Evolutionary conservation across 2,113 vertebrate genomes (phyloP), one percentile per base, ranked within the genome.

Genomic region (Hippocampus zosterae): DNA sequence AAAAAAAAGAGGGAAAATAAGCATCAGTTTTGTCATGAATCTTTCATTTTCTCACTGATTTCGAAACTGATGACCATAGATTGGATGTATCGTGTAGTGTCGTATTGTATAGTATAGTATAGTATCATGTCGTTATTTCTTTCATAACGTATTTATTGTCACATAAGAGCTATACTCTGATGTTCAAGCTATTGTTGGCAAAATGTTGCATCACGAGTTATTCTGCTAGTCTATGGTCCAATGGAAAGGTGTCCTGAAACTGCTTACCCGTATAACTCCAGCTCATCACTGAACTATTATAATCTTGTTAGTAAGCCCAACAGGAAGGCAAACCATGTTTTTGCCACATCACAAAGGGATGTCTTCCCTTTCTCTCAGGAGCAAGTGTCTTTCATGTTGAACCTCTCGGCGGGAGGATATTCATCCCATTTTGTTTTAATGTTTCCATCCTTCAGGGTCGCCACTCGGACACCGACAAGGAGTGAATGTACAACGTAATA

Each of bases 321-420:
- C 60, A 66, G 72, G 60, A 50, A 72, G 73, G 79, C 73, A 77
- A 74, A 73, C 64, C 55, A 70, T 27, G 21, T 8, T n/a, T n/a
- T 29, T 41, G 19, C 46, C 16, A 10, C 68, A 42, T 79, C 76
- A 11, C 53, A 62, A 52, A 74, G 46, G 70, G 74, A 84, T 72
- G 53, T 21, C 55, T 70, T 70, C 71, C 65, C 59, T 50, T 67
- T 64, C 67, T 41, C 46, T 65, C 10, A 29, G 69, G 46, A 81
- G 80, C 76, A 81, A 79, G 72, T 85, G 83, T 76, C 77, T 80
- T 71, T 82, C 80, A 79, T 70, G 82, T 82, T 81, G 77, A 2
- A 48, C 40, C 66, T 72, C 75, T 82, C 78, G 67, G 64, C 5
- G 7, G 25, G 33, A 50, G 79, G 74, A 86, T 85, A 88, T 76